phyloP scores from a whole-genome alignment of 1,140 invertebrate species.

The Pissodes strobi region DNA sequence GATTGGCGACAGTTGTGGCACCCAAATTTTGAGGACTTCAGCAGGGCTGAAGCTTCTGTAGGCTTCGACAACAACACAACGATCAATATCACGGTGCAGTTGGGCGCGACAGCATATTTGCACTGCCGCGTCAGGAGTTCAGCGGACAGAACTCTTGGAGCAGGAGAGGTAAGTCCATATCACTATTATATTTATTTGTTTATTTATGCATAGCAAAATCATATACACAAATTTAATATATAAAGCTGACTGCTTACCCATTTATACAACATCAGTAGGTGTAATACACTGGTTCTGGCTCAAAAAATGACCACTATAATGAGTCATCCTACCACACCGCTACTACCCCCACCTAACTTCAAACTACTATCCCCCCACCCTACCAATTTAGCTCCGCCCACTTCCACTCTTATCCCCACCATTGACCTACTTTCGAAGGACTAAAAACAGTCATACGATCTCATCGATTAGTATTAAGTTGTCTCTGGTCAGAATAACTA shows the following conservation, averaged over 20 bases:
- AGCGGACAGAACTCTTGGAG: slow-evolving; percentile 56
- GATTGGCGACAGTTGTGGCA: slow-evolving; percentile 53
- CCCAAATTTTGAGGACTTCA: slow-evolving; percentile 52
- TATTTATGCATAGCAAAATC: too few species aligned
- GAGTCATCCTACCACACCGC: not conserved
- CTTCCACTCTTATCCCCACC: too few species aligned
- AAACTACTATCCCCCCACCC: too few species aligned
- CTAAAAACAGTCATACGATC: too few species aligned
- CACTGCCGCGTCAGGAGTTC: slow-evolving; percentile 73
- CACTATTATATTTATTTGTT: slow-evolving; percentile 46
- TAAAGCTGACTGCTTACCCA: too few species aligned
- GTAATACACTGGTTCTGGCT: not conserved
- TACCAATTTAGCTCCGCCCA: too few species aligned
- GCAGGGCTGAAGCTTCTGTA: slow-evolving; percentile 47
- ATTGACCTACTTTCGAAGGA: too few species aligned
- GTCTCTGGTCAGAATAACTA: too few species aligned
- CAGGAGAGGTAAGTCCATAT: slow-evolving; percentile 49
- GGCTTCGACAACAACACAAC: slow-evolving; percentile 66
- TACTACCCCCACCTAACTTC: too few species aligned
- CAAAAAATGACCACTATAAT: too few species aligned
- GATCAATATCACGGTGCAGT: slow-evolving; percentile 71
- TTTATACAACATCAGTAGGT: not conserved
- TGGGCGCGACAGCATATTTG: slow-evolving; percentile 73
- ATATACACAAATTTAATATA: too few species aligned
- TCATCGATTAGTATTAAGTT: too few species aligned